Evolutionary conservation across 1,140 invertebrate genomes (phyloP), one percentile per base, ranked within the genome.

Genomic region (Augochlora pura): DNA sequence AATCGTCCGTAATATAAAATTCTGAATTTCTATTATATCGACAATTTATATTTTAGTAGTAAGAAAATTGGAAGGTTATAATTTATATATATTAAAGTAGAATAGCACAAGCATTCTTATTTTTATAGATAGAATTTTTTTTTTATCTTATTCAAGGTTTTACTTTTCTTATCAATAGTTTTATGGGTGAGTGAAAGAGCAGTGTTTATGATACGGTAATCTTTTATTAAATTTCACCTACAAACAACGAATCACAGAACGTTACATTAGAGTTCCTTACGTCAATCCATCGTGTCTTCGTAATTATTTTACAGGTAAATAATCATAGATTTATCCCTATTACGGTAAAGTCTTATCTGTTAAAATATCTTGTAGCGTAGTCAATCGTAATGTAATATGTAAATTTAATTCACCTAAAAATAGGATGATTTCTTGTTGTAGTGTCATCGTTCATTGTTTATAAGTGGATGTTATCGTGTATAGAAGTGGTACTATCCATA

Each of bases 171-270:
- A 2, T 65, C 2, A 18, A 21, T 65, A 65, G 6, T 8, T n/a
- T n/a, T 3, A 6, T n/a, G 21, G 25, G 12, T 1, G 25, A 39
- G 25, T 8, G 18, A 59, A 42, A 59, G 1, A 6, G 1, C 3
- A 16, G 16, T 52, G 65, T 27, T 85, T 91, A 91, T 92, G 85
- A 89, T 92, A 92, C 91, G 92, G 90, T 90, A 91, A 92, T 92
- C 87, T 91, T 93, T 93, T 92, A 92, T 92, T 93, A 91, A 93
- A 93, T 93, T 93, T 93, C 92, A 93, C 92, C 92, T 93, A 93
- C 92, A 93, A 93, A 93, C 92, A 93, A 93, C 92, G 92, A 93
- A 93, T 93, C 92, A 93, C 92, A 93, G 92, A 93, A 93, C 92
- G 91, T 93, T 93, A 93, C 91, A 93, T 93, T 92, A 93, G 90